phyloP scores from a whole-genome alignment of 2,888 invertebrate genomes.

The Phasia obesa region DNA sequence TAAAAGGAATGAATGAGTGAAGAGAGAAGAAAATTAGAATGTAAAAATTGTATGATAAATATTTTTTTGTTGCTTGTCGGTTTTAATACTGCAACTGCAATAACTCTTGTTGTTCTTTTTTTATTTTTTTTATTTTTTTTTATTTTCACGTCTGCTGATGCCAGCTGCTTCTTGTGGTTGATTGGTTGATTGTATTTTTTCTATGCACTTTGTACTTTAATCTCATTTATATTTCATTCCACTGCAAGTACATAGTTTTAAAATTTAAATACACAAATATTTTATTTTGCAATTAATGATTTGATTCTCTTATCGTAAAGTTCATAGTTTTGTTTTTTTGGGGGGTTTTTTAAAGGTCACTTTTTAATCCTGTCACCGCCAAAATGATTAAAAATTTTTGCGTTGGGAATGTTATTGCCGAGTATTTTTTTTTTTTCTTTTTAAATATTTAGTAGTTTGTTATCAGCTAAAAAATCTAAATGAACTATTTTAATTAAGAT shows the following conservation, averaged over 20 bases:
- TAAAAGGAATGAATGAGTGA: not conserved
- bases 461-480: too few species aligned
- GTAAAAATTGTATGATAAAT: constrained; percentile 26
- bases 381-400: too few species aligned
- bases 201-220: constrained; percentile 49
- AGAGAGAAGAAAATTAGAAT: not conserved
- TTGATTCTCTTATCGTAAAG: too few species aligned
- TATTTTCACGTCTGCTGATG: not conserved
- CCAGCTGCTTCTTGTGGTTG: constrained; percentile 12
- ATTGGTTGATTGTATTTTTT: constrained; percentile 29
- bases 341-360: too few species aligned
- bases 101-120: not conserved
- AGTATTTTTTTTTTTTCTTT: too few species aligned
- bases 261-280: not conserved
- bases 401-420: too few species aligned
- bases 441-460: too few species aligned
- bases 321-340: too few species aligned
- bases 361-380: too few species aligned
- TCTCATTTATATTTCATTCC: constrained; percentile 10
- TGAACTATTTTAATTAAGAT: too few species aligned
- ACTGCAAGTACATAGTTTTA: not conserved
- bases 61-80: not conserved
- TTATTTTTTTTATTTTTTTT: not conserved
- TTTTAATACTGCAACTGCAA: constrained; percentile 22
- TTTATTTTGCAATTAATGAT: too few species aligned